These are phyloP conservation scores for Hipposideros larvatus DNA, from an alignment of 2,797 vertebrate genomes.

Conservation along the genomic window DNA sequence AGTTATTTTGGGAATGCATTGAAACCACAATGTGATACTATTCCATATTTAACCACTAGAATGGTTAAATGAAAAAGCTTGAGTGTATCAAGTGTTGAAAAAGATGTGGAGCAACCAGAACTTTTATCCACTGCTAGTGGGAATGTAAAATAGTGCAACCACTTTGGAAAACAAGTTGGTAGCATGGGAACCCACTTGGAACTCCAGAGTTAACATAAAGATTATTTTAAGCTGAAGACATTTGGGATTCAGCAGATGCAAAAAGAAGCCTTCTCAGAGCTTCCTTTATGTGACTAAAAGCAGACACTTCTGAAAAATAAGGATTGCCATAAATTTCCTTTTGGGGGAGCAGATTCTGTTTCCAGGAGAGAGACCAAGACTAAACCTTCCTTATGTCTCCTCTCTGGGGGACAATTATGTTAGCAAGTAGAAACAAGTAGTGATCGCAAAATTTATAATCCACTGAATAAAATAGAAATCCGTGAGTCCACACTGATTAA, in stretches of 20 bases:
- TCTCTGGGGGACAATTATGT: neutral
- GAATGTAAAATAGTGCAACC: neutral
- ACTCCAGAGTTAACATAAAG: neutral
- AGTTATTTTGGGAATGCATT: neutral
- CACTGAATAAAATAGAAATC: neutral
- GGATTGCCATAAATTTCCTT: neutral
- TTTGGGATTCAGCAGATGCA: neutral
- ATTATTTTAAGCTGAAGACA: neutral
- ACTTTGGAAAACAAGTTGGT: neutral
- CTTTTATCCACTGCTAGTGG: neutral
- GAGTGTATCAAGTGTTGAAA: neutral
- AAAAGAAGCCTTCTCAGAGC: neutral
- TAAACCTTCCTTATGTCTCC: neutral
- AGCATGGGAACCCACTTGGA: neutral
- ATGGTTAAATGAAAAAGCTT: neutral
- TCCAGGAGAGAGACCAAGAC: neutral
- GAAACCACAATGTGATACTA: neutral
- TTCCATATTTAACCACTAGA: neutral
- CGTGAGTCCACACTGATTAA: neutral
- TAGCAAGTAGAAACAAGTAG: neutral
- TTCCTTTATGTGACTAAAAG: constrained; percentile 12
- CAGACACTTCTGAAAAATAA: neutral
- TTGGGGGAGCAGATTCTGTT: neutral
- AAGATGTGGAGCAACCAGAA: neutral
- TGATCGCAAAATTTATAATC: neutral